These are phyloP conservation scores for Protonemura montana DNA, from an alignment of 2,888 invertebrate genomes.

Conservation along the genomic window DNA sequence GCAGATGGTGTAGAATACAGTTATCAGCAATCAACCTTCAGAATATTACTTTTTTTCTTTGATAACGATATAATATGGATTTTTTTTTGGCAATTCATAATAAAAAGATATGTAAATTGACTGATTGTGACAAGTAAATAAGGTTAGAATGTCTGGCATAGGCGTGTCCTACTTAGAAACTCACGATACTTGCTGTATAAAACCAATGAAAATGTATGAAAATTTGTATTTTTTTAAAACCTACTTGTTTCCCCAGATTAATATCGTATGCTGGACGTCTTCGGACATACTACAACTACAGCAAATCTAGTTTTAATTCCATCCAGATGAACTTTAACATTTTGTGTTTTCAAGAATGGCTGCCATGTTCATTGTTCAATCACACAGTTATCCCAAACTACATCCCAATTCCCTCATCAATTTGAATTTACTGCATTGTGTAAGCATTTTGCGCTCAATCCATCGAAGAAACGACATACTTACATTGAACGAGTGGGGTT, in stretches of 20 bases:
- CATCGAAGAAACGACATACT: no score
- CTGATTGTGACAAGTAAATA: background rate
- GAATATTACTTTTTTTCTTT: background rate
- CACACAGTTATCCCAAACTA: background rate
- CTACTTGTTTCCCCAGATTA: constrained; percentile 7
- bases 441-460: no score
- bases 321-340: background rate
- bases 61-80: background rate
- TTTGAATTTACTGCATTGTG: no score
- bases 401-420: background rate
- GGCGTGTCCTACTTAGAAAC: background rate
- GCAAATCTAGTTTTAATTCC: background rate
- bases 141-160: background rate
- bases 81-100: background rate
- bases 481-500: no score
- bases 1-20: no score
- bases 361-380: background rate
- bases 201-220: background rate
- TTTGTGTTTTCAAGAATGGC: background rate
- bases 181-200: background rate
- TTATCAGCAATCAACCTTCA: background rate
- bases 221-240: background rate
- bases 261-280: background rate
- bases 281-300: background rate
- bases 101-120: background rate